Base-by-base conservation (phyloP, 2,113 vertebrate genomes). In the Merops nubicus region DNA sequence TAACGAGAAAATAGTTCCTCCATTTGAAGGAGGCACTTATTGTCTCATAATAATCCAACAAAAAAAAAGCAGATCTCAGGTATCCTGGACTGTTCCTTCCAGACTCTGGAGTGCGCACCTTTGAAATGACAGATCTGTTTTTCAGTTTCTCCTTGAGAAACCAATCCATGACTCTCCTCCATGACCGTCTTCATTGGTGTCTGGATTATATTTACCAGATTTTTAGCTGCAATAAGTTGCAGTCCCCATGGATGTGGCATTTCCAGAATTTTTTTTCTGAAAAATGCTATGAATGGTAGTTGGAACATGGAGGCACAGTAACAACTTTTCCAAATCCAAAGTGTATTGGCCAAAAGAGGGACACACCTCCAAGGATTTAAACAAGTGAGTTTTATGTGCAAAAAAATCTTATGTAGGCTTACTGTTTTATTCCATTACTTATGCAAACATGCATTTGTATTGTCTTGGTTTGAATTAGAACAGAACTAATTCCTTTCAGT, bases 51-150 rank as follows among this genome's bases (percentile, higher is more conserved):
- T 36, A 83, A 68, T 11, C 11, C 8, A 50, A 10, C 0, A 42
- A 43, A 79, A 16, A 2, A 14, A 2, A 17, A 5, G 54, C 3
- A 0, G 5, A 54, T 38, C 17, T 17, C 4, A 1, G 8, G 12
- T 65, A 51, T 20, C 15, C 28, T 17, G 25, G 5, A 16, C 7
- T 60, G 8, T 57, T 80, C 0, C 10, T 1, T 69, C 10, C 29
- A 47, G 12, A 38, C 3, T 59, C 4, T 12, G 33, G 18, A 13
- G 8, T 25, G 70, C 6, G 40, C 8, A 29, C 4, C 9, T 63
- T 22, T 48, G 6, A 91, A 84, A 80, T 29, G 9, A 15, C 14
- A 63, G 10, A 60, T 36, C 15, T 51, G 22, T 25, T 89, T 70
- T 75, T 31, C 56, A 33, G 17, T 19, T 57, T 78, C 43, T 82